A percentile compares a stretch with the other conserved stretches of the same genome.
These are phyloP conservation scores for Sturmia bella DNA, from an alignment of 2,888 invertebrate genomes.

Conservation along the genomic window DNA sequence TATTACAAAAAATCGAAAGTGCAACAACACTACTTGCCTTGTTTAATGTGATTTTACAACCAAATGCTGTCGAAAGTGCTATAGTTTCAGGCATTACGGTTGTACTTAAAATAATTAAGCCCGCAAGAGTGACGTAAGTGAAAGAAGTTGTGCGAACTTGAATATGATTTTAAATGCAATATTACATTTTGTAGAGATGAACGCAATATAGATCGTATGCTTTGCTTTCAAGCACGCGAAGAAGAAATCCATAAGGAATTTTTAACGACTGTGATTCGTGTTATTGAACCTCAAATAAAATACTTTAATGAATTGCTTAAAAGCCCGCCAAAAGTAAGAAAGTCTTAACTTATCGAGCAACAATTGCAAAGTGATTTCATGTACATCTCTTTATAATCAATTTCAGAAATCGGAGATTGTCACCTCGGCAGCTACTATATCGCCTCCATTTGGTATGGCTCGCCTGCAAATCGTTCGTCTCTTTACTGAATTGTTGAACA, in stretches of 20 bases:
- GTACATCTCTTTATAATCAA: background rate
- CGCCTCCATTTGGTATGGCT: constrained; percentile 90
- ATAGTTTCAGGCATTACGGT: constrained; percentile 91
- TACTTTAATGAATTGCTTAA: constrained; percentile 86
- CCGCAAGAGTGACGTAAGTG: constrained; percentile 78
- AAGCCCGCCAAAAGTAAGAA: constrained; percentile 86
- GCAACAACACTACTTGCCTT: constrained; percentile 86
- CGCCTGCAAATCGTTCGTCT: constrained; percentile 91
- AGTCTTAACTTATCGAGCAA: background rate
- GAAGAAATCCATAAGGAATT: constrained; percentile 84
- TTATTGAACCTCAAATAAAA: constrained; percentile 86
- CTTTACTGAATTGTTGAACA: constrained; percentile 88
- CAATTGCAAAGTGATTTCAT: background rate
- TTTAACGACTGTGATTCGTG: constrained; percentile 85
- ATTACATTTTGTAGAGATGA: constrained; percentile 76
- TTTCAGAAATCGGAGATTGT: constrained; percentile 85
- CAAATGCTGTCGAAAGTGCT: constrained; percentile 86
- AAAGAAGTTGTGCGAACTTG: background rate
- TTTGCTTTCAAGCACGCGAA: constrained; percentile 81
- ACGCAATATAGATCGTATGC: constrained; percentile 79
- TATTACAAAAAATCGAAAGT: constrained; percentile 87
- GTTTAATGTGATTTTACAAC: constrained; percentile 88
- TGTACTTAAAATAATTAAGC: constrained; percentile 86
- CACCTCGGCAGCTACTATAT: constrained; percentile 87
- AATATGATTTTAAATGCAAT: background rate